Conservation (phyloP, 2,888 invertebrate species). For the Hypomecis atomaria region DNA sequence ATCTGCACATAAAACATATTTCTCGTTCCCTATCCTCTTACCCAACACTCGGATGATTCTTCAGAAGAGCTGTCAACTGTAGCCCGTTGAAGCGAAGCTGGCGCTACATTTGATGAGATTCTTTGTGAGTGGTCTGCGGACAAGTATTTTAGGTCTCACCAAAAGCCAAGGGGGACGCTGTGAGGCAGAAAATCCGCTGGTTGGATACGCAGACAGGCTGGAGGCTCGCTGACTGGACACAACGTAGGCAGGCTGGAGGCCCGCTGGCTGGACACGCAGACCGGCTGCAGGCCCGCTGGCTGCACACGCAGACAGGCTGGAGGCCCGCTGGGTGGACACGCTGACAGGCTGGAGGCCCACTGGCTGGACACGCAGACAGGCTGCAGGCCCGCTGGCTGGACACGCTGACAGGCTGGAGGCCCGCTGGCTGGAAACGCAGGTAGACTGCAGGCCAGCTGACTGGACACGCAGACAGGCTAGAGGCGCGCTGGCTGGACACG, state of each 20-base stretch:
- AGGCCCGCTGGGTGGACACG: conserved; percentile 2
- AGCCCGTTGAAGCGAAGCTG: neutral
- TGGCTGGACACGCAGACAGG: neutral
- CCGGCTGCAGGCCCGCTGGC: neutral
- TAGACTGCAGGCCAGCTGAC: neutral
- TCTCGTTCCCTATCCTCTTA: conserved; percentile 3
- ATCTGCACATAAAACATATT: conserved; percentile 25
- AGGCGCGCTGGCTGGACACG: conserved; percentile 3
- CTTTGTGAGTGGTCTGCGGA: neutral
- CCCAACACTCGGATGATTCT: neutral
- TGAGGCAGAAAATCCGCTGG: neutral
- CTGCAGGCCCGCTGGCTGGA: neutral
- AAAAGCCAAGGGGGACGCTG: neutral
- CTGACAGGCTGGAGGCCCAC: neutral
- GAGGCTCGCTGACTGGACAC: neutral
- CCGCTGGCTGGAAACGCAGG: neutral
- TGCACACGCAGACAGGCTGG: conserved; percentile 3
- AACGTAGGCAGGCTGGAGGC: neutral
- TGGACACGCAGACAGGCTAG: conserved; percentile 4
- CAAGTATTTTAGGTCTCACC: neutral
- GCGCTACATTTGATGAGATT: neutral
- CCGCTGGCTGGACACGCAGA: neutral
- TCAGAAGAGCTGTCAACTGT: neutral
- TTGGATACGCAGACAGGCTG: conserved; percentile 2
- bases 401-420: neutral